Evolutionary conservation across 1,140 invertebrate species (phyloP), one percentile per base, ranked within the genome.

Genomic region (Drosophila santomea): DNA sequence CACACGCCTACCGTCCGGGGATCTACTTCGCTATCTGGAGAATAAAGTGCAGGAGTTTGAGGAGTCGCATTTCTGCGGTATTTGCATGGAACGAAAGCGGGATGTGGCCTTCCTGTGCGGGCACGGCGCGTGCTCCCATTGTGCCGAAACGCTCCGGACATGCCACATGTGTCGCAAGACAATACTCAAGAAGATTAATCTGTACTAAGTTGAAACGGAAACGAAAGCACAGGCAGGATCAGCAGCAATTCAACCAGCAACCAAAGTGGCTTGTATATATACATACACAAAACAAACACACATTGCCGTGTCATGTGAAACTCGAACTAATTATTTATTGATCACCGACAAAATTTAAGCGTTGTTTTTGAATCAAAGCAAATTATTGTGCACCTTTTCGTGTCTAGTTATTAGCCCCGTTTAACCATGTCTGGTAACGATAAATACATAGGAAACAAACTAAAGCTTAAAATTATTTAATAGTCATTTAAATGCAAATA

Each of bases 101-200:
- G 97, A 97, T 86, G 95, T 97, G 7, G 97, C 96, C 1, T 98
- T 98, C 91, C 93, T 98, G 0, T 98, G 97, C 92, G 97, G 97
- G 7, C 97, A 98, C 86, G 95, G 96, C 15, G 96, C 97, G 5
- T 98, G 97, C 93, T 95, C 95, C 35, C 94, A 95, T 52, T 98
- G 97, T 90, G 95, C 97, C 1, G 95, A 96, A 58, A 96, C 97
- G 2, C 93, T 98, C 2, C 95, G 95, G 85, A 96, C 95, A 7
- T 98, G 97, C 93, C 97, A 98, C 93, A 98, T 98, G 97, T 98
- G 97, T 93, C 94, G 97, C 38, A 96, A 97, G 93, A 95, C 95
- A 7, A 98, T 98, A 86, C 95, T 95, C 14, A 96, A 97, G 91
- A 98, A 97, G 91, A 98, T 98, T 76, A 97, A 97, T 93, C 94